Base-by-base conservation (phyloP, 2,888 invertebrate genomes). In the Epirrhoe alternata region DNA sequence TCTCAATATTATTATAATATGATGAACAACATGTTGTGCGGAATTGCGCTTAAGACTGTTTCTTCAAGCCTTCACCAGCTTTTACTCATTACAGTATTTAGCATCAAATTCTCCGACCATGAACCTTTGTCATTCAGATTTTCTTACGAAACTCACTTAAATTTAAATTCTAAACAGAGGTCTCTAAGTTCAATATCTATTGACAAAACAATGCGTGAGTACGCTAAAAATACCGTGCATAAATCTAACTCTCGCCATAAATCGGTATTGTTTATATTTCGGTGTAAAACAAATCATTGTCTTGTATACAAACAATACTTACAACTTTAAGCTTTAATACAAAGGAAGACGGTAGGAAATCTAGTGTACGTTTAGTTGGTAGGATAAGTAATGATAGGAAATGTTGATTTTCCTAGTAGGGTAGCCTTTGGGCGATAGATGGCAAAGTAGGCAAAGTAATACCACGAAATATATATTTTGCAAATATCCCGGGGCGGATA, bases 231-330 rank as follows among this genome's bases (percentile, higher is more conserved):
- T 58, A 47, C 30, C 33, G 35, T 57, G 24, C 64, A 62, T 61
- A 69, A 62, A 68, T 64, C 61, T 56, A 54, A 64, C 53, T 65
- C 51, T 59, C 35, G 45, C 54, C 42, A 45, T 66, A 64, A 62
- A 69, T 66, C 62, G 49, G 17, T 47, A 62, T 66, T 66, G 69
- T 64, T 69, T 62, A 68, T 61, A 49, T 68, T 68, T 60, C 53
- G 64, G 42, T 50, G 63, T 57, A n/a, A 52, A 59, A 24, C 38
- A 38, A 38, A 38, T 38, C 60, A 64, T 57, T 68, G 45, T 50
- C 56, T 61, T 61, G 61, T 58, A 57, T 52, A 51, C n/a, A 24
- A 3, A 51, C 14, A 31, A 10, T 14, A 10, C 54, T 45, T 35
- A 47, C 45, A 17, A 61, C n/a, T 35, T 52, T 55, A 7, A 31